phyloP scores from a whole-genome alignment of 2,888 invertebrate genomes.

The Trachelus troglodyta region DNA sequence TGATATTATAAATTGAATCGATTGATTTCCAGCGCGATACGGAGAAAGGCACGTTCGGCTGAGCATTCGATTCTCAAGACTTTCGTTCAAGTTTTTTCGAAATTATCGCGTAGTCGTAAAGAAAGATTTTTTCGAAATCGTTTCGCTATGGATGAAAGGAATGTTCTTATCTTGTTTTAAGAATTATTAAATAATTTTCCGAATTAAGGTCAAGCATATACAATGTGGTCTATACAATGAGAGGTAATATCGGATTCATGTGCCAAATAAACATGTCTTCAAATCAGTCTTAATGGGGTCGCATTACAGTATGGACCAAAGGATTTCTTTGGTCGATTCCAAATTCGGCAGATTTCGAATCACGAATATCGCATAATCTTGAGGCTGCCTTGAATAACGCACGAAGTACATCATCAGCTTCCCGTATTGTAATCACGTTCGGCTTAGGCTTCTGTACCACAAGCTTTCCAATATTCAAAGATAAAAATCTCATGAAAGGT shows the following conservation, averaged over 20 bases:
- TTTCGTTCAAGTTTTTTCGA: background rate
- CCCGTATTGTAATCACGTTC: background rate
- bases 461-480: background rate
- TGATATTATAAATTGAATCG: constrained; percentile 1
- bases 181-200: too few species aligned
- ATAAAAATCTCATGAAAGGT: background rate
- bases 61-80: background rate
- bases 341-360: background rate
- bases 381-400: background rate
- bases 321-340: too few species aligned
- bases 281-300: too few species aligned
- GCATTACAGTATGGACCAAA: too few species aligned
- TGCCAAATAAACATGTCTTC: background rate
- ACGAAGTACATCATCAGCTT: background rate
- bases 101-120: background rate
- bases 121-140: too few species aligned
- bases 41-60: background rate
- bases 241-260: too few species aligned
- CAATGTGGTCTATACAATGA: background rate
- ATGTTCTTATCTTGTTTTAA: too few species aligned
- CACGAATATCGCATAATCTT: background rate
- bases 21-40: background rate
- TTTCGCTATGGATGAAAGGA: too few species aligned
- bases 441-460: background rate
- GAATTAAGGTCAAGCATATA: too few species aligned